phyloP scores from a whole-genome alignment of 2,888 invertebrate species.

The Lasioglossum villosulum region DNA sequence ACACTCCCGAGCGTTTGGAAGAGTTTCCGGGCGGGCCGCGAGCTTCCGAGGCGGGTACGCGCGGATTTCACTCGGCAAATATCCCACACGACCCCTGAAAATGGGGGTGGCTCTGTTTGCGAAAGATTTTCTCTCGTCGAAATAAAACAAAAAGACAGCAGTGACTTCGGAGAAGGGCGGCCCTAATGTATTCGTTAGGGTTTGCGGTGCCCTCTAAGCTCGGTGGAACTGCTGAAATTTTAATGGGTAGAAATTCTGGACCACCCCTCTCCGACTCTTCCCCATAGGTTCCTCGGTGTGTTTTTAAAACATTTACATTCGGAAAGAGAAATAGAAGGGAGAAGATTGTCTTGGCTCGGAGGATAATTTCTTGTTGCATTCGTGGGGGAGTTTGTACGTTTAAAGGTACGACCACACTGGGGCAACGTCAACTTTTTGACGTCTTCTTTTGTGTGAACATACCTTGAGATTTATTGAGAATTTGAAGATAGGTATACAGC shows the following conservation, averaged over 20 bases:
- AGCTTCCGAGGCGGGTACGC: background rate
- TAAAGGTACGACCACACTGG: background rate
- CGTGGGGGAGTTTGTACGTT: too few relatives aligned
- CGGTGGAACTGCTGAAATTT: background rate
- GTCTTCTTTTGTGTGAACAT: background rate
- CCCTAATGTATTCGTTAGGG: background rate
- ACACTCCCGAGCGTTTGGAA: background rate
- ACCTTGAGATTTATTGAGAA: background rate
- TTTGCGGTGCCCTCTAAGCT: background rate
- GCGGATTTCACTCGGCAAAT: slow-evolving; percentile 2
- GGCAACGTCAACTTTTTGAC: background rate
- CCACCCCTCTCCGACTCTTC: background rate
- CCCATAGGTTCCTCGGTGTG: background rate
- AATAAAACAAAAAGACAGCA: background rate
- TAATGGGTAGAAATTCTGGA: background rate
- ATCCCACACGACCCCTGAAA: background rate
- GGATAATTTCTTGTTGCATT: background rate
- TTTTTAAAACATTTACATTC: background rate
- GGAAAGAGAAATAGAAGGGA: background rate
- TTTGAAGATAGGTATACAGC: background rate
- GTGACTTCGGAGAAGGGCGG: background rate
- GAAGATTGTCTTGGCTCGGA: background rate
- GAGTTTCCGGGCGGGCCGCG: background rate
- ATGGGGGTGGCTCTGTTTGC: background rate
- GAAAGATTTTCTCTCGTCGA: background rate